These are phyloP conservation scores for Corydoras sp. DNA, from an alignment of 2,113 vertebrate species.

Conservation along the genomic window DNA sequence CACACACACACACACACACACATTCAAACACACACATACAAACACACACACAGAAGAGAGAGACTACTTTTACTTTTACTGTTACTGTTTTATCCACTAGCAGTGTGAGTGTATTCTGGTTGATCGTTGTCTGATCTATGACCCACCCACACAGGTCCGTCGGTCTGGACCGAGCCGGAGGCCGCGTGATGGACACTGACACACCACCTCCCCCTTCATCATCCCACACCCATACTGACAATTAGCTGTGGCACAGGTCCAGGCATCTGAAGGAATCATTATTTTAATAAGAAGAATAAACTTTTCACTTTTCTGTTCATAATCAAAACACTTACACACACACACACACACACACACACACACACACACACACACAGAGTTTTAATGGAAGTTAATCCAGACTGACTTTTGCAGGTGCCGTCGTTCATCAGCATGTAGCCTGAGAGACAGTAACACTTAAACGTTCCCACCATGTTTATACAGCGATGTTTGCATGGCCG, in stretches of 20 bases:
- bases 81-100: no score
- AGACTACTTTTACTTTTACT: no score
- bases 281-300: no score
- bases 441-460: constrained; percentile 95
- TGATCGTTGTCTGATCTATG: not conserved
- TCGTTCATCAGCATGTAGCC: constrained; percentile 93
- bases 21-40: no score
- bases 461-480: constrained; percentile 94
- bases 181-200: constrained; percentile 86
- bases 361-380: not conserved
- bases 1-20: not conserved
- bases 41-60: not conserved
- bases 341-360: not conserved
- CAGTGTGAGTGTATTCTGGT: no score
- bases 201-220: constrained; percentile 76
- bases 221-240: constrained; percentile 93
- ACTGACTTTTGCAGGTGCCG: constrained; percentile 89
- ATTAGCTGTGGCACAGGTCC: constrained; percentile 83
- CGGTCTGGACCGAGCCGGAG: constrained; percentile 80
- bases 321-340: not conserved
- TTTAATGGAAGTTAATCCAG: not conserved
- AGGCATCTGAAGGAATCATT: constrained; percentile 61
- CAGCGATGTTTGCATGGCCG: constrained; percentile 93
- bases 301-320: not conserved
- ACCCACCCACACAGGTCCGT: constrained; percentile 82